Conservation (phyloP, 2,113 vertebrate species). For the Myodes glareolus region DNA sequence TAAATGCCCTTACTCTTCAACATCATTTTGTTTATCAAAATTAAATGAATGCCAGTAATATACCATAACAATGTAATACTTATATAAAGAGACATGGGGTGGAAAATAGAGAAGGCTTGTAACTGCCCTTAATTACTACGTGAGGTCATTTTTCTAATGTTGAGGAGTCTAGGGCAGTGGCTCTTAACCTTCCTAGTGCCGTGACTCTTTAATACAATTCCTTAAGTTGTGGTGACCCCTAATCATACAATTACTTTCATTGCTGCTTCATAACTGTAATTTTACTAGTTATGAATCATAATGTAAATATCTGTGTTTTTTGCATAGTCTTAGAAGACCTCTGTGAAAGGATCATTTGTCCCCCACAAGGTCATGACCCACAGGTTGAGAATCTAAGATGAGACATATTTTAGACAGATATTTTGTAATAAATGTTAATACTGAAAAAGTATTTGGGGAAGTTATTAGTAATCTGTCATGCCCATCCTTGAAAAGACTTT, state of each 20-base stretch:
- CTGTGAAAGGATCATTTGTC: neutral
- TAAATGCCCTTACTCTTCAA: constrained; percentile 46
- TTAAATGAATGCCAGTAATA: constrained; percentile 56
- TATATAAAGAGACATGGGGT: neutral
- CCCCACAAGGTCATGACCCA: neutral
- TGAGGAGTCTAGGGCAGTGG: neutral
- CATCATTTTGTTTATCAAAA: constrained; percentile 62
- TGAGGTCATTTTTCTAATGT: constrained; percentile 32
- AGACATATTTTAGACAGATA: neutral
- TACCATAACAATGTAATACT: constrained; percentile 1
- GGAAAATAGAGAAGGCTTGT: constrained; percentile 14
- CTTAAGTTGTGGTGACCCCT: neutral
- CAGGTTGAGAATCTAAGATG: neutral
- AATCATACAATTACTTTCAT: neutral
- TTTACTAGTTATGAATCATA: neutral
- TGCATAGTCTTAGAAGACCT: neutral
- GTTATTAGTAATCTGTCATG: neutral
- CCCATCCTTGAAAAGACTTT: constrained; percentile 11
- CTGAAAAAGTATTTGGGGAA: neutral
- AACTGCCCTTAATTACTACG: neutral
- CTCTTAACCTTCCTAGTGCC: neutral
- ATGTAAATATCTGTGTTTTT: neutral
- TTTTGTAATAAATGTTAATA: neutral
- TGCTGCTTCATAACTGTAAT: neutral
- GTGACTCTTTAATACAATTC: neutral